phyloP scores from a whole-genome alignment of 2,113 vertebrate species.

The Hemicordylus capensis region DNA sequence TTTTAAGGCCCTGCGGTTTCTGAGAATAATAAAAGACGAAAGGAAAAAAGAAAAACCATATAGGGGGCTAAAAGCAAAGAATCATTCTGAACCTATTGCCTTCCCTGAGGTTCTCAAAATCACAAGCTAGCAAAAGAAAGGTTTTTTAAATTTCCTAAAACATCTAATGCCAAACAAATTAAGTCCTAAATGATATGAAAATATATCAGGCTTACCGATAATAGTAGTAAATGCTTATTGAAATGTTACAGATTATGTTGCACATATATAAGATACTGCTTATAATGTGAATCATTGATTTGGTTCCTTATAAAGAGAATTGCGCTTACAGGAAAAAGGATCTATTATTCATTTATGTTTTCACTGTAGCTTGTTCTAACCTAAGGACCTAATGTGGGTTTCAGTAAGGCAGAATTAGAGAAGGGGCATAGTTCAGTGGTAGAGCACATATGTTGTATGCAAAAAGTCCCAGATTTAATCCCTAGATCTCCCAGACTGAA shows the following conservation, averaged over 20 bases:
- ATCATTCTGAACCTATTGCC: neutral
- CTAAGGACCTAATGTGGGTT: neutral
- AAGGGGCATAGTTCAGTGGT: neutral
- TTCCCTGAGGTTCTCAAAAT: conserved; percentile 33
- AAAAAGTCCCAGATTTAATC: neutral
- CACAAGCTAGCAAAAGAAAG: neutral
- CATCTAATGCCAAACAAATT: neutral
- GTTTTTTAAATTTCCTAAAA: neutral
- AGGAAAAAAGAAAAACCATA: neutral
- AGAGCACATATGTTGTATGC: neutral
- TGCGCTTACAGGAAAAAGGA: neutral
- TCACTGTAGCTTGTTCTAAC: neutral
- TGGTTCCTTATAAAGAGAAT: neutral
- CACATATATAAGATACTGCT: neutral
- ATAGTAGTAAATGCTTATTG: neutral
- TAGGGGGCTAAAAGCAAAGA: conserved; percentile 23
- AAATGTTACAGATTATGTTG: too few species aligned
- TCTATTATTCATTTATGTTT: neutral
- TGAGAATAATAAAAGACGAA: conserved; percentile 25
- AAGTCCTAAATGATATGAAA: neutral
- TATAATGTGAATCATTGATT: neutral
- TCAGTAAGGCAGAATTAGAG: neutral
- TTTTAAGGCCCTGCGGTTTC: conserved; percentile 30
- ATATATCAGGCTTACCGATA: neutral
- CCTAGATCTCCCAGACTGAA: too few species aligned